These are phyloP conservation scores for Pissodes strobi DNA, from an alignment of 1,140 invertebrate genomes.

Conservation along the genomic window DNA sequence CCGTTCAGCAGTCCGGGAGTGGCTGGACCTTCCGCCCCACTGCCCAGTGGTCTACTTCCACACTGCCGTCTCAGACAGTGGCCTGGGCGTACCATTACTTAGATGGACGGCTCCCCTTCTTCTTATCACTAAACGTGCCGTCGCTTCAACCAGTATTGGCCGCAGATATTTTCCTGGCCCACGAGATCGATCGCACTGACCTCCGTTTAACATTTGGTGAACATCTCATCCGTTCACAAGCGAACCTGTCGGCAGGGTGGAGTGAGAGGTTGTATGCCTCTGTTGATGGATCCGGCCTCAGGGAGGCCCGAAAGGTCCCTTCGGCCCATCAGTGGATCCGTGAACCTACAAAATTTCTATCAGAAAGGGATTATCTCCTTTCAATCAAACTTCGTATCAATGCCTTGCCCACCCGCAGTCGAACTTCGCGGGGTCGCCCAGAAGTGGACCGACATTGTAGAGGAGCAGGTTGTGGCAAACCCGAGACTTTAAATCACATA, in stretches of 20 bases:
- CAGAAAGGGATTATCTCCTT: background rate
- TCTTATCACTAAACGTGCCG: background rate
- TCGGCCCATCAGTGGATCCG: background rate
- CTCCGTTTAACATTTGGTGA: background rate
- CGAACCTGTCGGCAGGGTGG: background rate
- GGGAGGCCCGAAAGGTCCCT: background rate
- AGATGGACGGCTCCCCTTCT: slow-evolving; percentile 1
- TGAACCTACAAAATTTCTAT: background rate
- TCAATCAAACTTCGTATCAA: background rate
- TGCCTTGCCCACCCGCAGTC: background rate
- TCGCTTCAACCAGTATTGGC: background rate
- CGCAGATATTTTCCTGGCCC: background rate
- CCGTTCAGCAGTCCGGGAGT: slow-evolving; percentile 41
- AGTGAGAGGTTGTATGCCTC: background rate
- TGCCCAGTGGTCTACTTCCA: slow-evolving; percentile 49
- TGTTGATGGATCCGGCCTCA: background rate
- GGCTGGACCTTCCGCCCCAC: slow-evolving; percentile 52
- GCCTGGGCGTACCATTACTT: slow-evolving; percentile 10
- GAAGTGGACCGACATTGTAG: background rate
- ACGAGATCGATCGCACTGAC: background rate
- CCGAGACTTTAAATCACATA: slow-evolving; percentile 8
- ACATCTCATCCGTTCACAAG: background rate
- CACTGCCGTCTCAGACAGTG: slow-evolving; percentile 29
- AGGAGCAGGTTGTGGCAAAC: background rate
- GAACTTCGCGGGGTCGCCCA: background rate